These are phyloP conservation scores for Dioctria rufipes DNA, from an alignment of 2,888 invertebrate genomes.

Conservation along the genomic window DNA sequence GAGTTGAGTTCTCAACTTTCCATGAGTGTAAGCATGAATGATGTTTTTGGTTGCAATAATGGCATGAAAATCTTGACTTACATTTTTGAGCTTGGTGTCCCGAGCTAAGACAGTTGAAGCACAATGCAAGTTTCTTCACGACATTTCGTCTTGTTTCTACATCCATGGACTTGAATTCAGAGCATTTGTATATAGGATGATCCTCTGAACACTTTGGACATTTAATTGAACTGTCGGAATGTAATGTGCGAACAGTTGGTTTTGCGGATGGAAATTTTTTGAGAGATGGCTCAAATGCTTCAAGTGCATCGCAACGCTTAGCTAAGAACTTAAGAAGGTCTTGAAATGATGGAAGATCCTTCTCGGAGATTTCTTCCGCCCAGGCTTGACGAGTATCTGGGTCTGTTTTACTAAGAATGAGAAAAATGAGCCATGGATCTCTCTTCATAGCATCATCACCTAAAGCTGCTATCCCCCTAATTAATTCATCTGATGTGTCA, in stretches of 20 bases:
- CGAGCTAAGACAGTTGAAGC: not conserved
- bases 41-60: not conserved
- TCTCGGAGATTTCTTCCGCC: not conserved
- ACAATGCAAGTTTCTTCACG: not conserved
- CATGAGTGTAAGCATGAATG: not conserved
- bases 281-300: not conserved
- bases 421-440: constrained; percentile 10
- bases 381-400: constrained; percentile 3
- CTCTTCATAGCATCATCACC: constrained; percentile 12
- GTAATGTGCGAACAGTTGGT: not conserved
- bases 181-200: not conserved
- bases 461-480: constrained; percentile 1
- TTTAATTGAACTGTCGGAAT: not conserved
- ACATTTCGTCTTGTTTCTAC: not conserved
- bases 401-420: constrained; percentile 2
- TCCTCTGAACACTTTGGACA: not conserved
- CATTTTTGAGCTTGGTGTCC: not conserved
- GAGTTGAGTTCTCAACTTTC: too few relatives aligned
- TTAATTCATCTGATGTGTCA: constrained; percentile 15
- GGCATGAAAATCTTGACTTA: not conserved
- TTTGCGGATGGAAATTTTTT: not conserved
- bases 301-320: constrained; percentile 15
- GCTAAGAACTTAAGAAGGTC: not conserved
- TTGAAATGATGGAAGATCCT: constrained; percentile 5
- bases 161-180: not conserved